Base-by-base conservation (phyloP, 2,797 vertebrate species). In the Harpagifer antarcticus region DNA sequence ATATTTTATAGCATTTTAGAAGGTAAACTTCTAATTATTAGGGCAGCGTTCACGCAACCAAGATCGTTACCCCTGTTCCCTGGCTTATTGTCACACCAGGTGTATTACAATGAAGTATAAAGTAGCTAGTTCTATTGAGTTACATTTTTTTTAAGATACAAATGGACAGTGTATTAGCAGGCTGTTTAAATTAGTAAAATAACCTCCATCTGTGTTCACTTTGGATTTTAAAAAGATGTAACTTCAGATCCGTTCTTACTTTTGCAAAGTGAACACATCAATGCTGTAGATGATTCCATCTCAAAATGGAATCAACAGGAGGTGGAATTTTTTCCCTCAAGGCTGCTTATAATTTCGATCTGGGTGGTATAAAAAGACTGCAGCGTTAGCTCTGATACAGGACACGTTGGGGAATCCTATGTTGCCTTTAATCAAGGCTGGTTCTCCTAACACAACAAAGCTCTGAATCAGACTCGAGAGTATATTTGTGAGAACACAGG, bases 391-490 rank as follows among this genome's bases (percentile, higher is more conserved):
- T 10, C 17, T 55, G 23, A 17, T 16, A 45, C 31, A 17, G 31
- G 54, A 44, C 33, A 37, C 17, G 27, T 49, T 42, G 57, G 23
- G 40, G 20, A 60, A 50, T 49, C 49, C 43, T 8, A 44, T 14
- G 16, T 42, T 68, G 47, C 54, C 68, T 15, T 57, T 27, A 48
- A 13, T 58, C 9, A 2, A 40, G n/a, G 23, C 47, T 33, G 10
- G 16, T 33, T 57, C n/a, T 40, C 43, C 20, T 16, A 61, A 52
- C 40, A 62, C 17, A 17, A 47, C 8, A 2, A 4, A 23, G 17
- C 42, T 57, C 40, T 47, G 31, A 64, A 71, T 64, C 54, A 53
- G 63, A 79, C 40, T 31, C 17, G 47, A 45, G 20, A 60, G 20
- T 1, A n/a, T 10, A 44, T 64, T 65, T 13, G 48, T 48, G n/a